Percentiles rank a stretch among this genome's conserved stretches.
These are phyloP conservation scores for Drosophila arawakana DNA, from an alignment of 1,140 invertebrate species.

Conservation along the genomic window DNA sequence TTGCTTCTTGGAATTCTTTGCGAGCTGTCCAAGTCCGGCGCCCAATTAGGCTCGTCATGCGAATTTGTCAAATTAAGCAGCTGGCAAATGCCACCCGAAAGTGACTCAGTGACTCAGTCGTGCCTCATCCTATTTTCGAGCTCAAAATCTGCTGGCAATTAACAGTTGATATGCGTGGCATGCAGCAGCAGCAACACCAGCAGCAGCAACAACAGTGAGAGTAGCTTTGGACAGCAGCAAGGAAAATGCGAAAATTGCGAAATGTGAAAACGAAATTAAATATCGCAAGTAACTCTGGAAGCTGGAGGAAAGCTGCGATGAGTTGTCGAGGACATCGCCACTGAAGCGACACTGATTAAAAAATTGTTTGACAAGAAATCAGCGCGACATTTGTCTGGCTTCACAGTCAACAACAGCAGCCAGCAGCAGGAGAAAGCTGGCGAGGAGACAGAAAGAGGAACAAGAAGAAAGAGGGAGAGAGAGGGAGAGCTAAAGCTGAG, in stretches of 20 bases:
- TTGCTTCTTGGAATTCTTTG: slow-evolving; percentile 44
- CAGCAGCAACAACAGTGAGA: slow-evolving; percentile 4
- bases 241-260: slow-evolving; percentile 34
- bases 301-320: slow-evolving; percentile 8
- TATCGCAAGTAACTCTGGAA: slow-evolving; percentile 34
- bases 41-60: slow-evolving; percentile 79
- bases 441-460: neutral
- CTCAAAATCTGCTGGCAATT: slow-evolving; percentile 76
- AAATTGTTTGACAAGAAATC: slow-evolving; percentile 83
- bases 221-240: slow-evolving; percentile 22
- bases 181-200: slow-evolving; percentile 19
- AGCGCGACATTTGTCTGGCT: slow-evolving; percentile 73
- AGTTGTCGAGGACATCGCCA: slow-evolving; percentile 46
- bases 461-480: slow-evolving; percentile 4
- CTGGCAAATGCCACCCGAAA: slow-evolving; percentile 29
- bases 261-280: slow-evolving; percentile 69
- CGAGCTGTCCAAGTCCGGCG: slow-evolving; percentile 39
- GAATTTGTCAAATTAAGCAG: slow-evolving; percentile 80
- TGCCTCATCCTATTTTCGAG: slow-evolving; percentile 10
- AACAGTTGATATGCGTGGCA: slow-evolving; percentile 42
- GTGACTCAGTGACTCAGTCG: slow-evolving; percentile 11
- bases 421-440: neutral
- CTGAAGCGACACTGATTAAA: slow-evolving; percentile 82
- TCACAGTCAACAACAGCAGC: neutral
- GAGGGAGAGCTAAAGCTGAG: slow-evolving; percentile 3